phyloP scores from a whole-genome alignment of 2,113 vertebrate genomes.

The Anthoscopus minutus region DNA sequence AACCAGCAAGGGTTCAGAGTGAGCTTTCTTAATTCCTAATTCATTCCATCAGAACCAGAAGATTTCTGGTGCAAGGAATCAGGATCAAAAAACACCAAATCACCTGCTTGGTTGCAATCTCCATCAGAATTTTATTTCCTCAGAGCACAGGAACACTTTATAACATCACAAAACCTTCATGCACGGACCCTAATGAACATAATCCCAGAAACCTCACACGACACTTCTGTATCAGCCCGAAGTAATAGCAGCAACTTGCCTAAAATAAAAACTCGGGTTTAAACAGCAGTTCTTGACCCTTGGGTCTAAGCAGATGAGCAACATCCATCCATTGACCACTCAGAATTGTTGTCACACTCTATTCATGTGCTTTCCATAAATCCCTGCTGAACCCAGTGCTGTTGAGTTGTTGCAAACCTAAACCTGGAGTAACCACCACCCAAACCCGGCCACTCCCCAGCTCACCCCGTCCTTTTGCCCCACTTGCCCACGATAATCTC shows the following conservation, averaged over 20 bases:
- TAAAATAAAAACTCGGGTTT: background rate
- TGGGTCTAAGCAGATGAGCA: background rate
- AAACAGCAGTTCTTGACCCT: background rate
- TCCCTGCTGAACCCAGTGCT: background rate
- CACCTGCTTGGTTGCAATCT: background rate
- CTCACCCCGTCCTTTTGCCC: background rate
- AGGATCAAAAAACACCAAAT: background rate
- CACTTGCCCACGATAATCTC: background rate
- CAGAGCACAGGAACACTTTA: background rate
- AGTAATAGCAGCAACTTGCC: background rate
- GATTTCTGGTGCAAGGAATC: background rate
- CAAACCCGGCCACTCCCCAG: background rate
- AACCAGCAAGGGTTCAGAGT: background rate
- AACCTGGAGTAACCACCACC: background rate
- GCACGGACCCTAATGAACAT: background rate
- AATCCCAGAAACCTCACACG: background rate
- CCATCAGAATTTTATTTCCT: background rate
- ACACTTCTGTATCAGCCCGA: background rate
- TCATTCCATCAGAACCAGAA: background rate
- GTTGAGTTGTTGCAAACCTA: rapidly evolving
- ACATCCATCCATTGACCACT: background rate
- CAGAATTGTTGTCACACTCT: background rate
- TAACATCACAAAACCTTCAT: background rate
- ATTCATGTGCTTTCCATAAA: background rate
- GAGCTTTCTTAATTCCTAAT: background rate